Percentiles rank a stretch among this genome's conserved stretches.
These are phyloP conservation scores for Zoroaster sp. DNA, from an alignment of 53 echinoderm and acorn worm genomes.

Conservation along the genomic window DNA sequence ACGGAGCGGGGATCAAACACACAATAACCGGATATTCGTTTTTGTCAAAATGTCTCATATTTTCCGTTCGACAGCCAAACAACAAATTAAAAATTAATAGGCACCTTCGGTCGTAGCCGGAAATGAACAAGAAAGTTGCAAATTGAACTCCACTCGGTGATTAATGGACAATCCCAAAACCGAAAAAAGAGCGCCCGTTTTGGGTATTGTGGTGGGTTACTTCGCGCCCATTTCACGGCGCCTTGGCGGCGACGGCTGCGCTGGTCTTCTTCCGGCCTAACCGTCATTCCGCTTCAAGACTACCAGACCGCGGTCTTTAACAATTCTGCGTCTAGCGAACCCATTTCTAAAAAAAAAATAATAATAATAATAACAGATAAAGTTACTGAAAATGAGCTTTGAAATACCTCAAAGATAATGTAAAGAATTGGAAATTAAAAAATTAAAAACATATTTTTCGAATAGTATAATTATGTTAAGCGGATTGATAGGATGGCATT, in stretches of 20 bases:
- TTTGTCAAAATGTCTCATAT: too few species aligned
- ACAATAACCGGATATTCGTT: too few species aligned
- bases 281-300: neutral
- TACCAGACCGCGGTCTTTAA: neutral
- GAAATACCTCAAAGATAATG: too few species aligned
- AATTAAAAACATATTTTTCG: too few species aligned
- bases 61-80: neutral
- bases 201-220: neutral
- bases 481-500: too few species aligned
- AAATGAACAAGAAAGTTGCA: neutral
- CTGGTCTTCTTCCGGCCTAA: neutral
- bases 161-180: neutral
- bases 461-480: too few species aligned
- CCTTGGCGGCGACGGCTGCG: neutral
- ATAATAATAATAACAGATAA: too few species aligned
- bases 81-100: neutral
- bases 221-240: conserved; percentile 5
- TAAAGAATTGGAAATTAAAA: too few species aligned
- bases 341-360: too few species aligned
- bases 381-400: too few species aligned
- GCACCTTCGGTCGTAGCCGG: neutral
- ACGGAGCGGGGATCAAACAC: too few species aligned
- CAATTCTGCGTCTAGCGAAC: too few species aligned
- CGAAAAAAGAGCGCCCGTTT: neutral
- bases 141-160: neutral